These are phyloP conservation scores for Nilaparvata lugens DNA, from an alignment of 1,140 invertebrate species.

Conservation along the genomic window DNA sequence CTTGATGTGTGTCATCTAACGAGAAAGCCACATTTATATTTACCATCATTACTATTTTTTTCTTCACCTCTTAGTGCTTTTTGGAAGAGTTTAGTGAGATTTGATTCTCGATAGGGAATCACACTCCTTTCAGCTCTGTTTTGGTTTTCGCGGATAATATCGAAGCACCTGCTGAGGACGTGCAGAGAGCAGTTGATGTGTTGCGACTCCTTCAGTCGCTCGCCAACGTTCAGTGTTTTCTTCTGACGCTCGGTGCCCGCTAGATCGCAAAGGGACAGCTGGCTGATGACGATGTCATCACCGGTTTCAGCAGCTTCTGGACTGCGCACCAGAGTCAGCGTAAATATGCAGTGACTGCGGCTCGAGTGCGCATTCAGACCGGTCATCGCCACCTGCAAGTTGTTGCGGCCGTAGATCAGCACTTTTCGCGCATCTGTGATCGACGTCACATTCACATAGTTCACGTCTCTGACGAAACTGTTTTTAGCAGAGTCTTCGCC, in stretches of 20 bases:
- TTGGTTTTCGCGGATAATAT: constrained; percentile 36
- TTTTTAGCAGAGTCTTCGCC: constrained; percentile 50
- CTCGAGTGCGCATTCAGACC: constrained; percentile 76
- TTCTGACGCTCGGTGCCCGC: constrained; percentile 80
- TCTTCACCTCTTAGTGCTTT: constrained; percentile 55
- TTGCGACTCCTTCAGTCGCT: constrained; percentile 73
- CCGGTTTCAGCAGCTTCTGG: constrained; percentile 36
- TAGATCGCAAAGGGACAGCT: constrained; percentile 77
- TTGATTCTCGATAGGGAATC: constrained; percentile 70
- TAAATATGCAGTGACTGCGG: constrained; percentile 81
- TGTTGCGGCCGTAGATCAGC: constrained; percentile 67
- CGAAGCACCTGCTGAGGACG: constrained; percentile 74
- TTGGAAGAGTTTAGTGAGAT: constrained; percentile 66
- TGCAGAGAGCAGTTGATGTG: constrained; percentile 86
- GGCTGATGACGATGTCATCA: constrained; percentile 36
- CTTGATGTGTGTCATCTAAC: constrained; percentile 72
- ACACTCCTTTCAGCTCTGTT: constrained; percentile 34
- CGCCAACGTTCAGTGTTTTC: constrained; percentile 74
- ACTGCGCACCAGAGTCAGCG: constrained; percentile 62
- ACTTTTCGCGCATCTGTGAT: constrained; percentile 72
- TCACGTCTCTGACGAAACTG: constrained; percentile 67
- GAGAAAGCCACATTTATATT: constrained; percentile 65
- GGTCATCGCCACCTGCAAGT: constrained; percentile 76
- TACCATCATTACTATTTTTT: constrained; percentile 66
- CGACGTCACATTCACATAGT: constrained; percentile 59